phyloP scores from a whole-genome alignment of 2,888 invertebrate species.

The Chorisops tibialis region DNA sequence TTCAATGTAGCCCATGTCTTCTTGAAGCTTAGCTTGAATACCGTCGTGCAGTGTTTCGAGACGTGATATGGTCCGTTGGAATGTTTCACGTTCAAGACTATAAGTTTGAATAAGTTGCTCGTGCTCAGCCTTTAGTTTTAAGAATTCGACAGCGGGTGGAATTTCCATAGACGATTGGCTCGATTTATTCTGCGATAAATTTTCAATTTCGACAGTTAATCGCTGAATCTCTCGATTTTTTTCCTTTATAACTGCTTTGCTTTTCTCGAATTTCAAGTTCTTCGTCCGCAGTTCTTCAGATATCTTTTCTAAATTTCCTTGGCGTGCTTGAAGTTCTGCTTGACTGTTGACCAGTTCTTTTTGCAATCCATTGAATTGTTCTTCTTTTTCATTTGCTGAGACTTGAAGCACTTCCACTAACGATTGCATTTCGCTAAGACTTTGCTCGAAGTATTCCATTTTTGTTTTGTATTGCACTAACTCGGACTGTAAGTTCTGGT shows the following conservation, averaged over 20 bases:
- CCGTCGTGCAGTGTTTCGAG: constrained; percentile 48
- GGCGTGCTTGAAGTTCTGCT: constrained; percentile 17
- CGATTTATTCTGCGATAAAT: constrained; percentile 30
- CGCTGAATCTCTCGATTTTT: constrained; percentile 57
- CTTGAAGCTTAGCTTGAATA: constrained; percentile 66
- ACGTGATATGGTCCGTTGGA: constrained; percentile 42
- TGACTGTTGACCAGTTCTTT: not conserved
- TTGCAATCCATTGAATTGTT: constrained; percentile 16
- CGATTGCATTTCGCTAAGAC: constrained; percentile 15
- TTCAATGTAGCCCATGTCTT: constrained; percentile 71
- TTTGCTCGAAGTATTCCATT: not conserved
- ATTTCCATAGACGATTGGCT: constrained; percentile 1
- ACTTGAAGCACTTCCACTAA: constrained; percentile 27
- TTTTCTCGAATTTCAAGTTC: constrained; percentile 55
- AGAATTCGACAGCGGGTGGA: not conserved
- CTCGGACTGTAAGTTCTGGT: constrained; percentile 18
- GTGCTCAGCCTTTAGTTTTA: constrained; percentile 13
- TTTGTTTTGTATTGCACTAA: constrained; percentile 18
- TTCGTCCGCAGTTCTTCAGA: constrained; percentile 49
- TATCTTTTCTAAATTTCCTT: constrained; percentile 21
- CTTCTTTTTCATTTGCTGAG: constrained; percentile 26
- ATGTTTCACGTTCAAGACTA: constrained; percentile 41
- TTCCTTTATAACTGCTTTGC: constrained; percentile 55
- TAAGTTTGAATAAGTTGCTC: constrained; percentile 38
- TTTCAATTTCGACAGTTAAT: constrained; percentile 41